Conservation (phyloP, 2,797 vertebrate genomes). For the Carapus acus region DNA sequence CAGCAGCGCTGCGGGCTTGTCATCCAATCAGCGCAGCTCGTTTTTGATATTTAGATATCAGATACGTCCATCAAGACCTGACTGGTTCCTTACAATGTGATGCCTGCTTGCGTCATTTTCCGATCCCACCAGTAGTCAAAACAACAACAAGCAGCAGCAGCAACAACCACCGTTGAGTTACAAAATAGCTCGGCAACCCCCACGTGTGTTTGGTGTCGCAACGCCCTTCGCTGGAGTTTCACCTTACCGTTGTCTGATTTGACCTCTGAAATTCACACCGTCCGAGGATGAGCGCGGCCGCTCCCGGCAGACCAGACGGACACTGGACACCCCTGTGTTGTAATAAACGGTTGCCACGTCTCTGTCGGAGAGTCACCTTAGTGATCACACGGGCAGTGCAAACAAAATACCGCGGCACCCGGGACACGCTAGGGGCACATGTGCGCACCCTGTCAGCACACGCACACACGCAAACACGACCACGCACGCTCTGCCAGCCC, state of each 20-base stretch:
- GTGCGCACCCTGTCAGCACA: slow-evolving; percentile 2
- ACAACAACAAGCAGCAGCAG: no score
- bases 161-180: background rate
- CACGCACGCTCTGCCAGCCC: no score
- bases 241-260: slow-evolving; percentile 32
- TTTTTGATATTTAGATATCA: no score
- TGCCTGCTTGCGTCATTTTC: no score
- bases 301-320: slow-evolving; percentile 36
- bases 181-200: slow-evolving; percentile 10
- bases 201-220: slow-evolving; percentile 26
- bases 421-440: no score
- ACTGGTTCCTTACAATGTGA: no score
- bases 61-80: no score
- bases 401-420: slow-evolving; percentile 8
- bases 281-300: slow-evolving; percentile 40
- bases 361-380: slow-evolving; percentile 37
- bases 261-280: slow-evolving; percentile 59
- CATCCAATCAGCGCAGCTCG: slow-evolving; percentile 2
- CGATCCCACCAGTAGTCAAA: no score
- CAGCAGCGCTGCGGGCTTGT: slow-evolving; percentile 2
- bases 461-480: slow-evolving; percentile 1
- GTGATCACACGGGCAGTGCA: slow-evolving; percentile 26
- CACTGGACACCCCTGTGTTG: slow-evolving; percentile 45
- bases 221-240: slow-evolving; percentile 35
- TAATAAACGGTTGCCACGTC: slow-evolving; percentile 17